Evolutionary conservation across 1,140 invertebrate genomes (phyloP).

Genomic region (Macrostomum lignano): DNA sequence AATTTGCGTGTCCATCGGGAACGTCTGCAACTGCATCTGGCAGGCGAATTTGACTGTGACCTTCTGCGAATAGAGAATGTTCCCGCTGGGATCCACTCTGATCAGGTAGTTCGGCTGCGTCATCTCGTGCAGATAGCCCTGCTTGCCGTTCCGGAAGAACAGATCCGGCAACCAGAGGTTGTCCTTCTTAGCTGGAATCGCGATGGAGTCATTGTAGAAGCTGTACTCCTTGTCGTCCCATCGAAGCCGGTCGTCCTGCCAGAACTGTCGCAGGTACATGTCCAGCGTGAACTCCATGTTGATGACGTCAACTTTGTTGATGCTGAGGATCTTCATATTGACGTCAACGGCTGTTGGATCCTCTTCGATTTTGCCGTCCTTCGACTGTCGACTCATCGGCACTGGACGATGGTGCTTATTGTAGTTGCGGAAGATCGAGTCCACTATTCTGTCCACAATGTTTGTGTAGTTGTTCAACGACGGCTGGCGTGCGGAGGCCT

Average conservation of each 20-base stretch:
- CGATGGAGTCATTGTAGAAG: not conserved
- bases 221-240: conserved; percentile 4
- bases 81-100: conserved; percentile 2
- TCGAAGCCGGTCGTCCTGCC: conserved; percentile 2
- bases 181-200: not conserved
- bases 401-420: conserved; percentile 5
- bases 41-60: conserved; percentile 28
- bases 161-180: conserved; percentile 7
- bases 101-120: conserved; percentile 6
- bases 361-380: too few relatives aligned
- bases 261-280: conserved; percentile 2
- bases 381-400: too few relatives aligned
- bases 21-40: conserved; percentile 53
- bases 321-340: conserved; percentile 1
- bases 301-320: conserved; percentile 3
- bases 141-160: conserved; percentile 8
- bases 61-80: conserved; percentile 4
- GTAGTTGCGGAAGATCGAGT: conserved; percentile 1
- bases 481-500: not conserved
- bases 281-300: conserved; percentile 3
- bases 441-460: conserved; percentile 1
- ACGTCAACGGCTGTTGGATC: conserved; percentile 2
- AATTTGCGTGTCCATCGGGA: conserved; percentile 52
- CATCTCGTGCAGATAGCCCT: conserved; percentile 6
- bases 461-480: not conserved